Evolutionary conservation across 2,113 vertebrate species (phyloP).

Genomic region (Stictonetta naevosa): DNA sequence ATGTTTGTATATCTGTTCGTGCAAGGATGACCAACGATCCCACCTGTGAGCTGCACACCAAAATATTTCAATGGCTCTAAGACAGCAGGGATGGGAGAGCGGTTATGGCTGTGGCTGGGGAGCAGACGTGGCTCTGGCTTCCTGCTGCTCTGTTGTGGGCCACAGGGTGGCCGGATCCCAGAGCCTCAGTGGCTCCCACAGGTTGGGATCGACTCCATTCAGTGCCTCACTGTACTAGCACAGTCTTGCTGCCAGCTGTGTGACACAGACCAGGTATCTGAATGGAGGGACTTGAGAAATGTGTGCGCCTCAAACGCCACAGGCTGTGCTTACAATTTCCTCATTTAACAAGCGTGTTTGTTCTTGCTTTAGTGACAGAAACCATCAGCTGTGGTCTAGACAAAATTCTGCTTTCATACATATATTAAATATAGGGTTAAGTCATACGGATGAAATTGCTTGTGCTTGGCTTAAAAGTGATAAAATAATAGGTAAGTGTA

Average conservation of each 20-base stretch:
- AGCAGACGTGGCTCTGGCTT: not conserved
- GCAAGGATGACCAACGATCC: not conserved
- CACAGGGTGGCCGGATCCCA: not conserved
- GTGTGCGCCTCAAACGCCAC: not conserved
- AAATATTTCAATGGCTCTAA: not conserved
- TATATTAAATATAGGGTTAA: not conserved
- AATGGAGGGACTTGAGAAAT: not conserved
- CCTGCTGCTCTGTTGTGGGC: not conserved
- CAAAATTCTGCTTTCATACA: not conserved
- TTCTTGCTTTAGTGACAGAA: not conserved
- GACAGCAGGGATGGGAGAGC: not conserved
- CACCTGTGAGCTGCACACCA: rapidly evolving
- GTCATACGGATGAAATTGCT: not conserved
- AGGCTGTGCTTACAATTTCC: not conserved
- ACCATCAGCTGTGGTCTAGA: not conserved
- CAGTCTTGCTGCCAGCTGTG: not conserved
- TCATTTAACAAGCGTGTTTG: not conserved
- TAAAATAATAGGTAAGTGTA: slow-evolving; percentile 9
- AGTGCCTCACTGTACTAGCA: not conserved
- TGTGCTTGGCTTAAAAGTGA: not conserved
- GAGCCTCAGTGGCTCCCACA: not conserved
- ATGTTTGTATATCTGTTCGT: not conserved
- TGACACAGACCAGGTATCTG: not conserved
- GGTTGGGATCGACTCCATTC: not conserved
- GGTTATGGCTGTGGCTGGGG: not conserved